Percentiles rank a stretch among this genome's conserved stretches.
Evolutionary conservation across 2,888 invertebrate genomes (phyloP).

Genomic region (Dynastes maya): DNA sequence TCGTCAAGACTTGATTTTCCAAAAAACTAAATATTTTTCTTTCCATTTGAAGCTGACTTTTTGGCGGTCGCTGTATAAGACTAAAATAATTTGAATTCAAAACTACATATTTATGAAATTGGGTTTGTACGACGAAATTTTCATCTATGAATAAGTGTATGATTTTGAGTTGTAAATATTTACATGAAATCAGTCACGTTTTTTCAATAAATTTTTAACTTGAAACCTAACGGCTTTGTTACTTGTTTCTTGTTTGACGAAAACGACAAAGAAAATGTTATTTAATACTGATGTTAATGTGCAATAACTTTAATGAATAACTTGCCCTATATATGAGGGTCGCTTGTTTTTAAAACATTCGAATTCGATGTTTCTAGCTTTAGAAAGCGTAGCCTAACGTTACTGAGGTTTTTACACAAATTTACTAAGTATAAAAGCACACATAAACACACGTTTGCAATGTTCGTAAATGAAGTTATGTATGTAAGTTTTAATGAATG

Average conservation of each 20-base stretch:
- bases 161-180: conserved; percentile 24
- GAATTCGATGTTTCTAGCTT: conserved; percentile 1
- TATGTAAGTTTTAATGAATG: too few relatives aligned
- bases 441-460: background rate
- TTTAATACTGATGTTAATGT: background rate
- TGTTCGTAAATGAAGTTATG: background rate
- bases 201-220: conserved; percentile 38
- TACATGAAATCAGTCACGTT: conserved; percentile 10
- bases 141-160: conserved; percentile 17
- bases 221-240: background rate
- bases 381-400: conserved; percentile 18
- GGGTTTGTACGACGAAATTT: background rate
- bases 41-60: too few relatives aligned
- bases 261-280: conserved; percentile 25
- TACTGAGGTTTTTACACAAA: background rate
- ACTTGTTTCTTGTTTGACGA: background rate
- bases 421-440: background rate
- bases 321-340: background rate
- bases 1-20: too few relatives aligned
- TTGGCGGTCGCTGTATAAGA: too few relatives aligned
- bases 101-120: too few relatives aligned
- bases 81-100: background rate
- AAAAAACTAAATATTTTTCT: too few relatives aligned
- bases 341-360: background rate
- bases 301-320: background rate